Conservation (phyloP, 2,797 vertebrate species). For the Gymnopithys bicolor region DNA sequence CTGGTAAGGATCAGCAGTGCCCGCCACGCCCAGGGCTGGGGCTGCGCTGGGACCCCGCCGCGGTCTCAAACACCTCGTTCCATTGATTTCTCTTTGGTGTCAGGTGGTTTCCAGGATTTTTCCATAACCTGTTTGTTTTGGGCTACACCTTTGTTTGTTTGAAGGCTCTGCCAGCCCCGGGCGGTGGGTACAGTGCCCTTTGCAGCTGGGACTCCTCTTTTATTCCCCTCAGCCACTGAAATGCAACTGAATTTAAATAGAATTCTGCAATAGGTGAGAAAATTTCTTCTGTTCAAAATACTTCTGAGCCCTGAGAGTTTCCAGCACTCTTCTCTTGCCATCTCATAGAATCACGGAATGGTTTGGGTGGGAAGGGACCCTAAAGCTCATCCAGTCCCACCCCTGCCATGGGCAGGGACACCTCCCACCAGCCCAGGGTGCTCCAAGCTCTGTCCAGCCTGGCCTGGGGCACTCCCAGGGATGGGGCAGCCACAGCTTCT, state of each 20-base stretch:
- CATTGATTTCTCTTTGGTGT: not conserved
- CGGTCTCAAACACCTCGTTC: not conserved
- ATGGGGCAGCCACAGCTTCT: not conserved
- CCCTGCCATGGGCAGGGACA: not conserved
- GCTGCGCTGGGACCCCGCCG: fast-evolving
- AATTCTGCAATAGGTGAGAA: not conserved
- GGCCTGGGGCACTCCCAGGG: not conserved
- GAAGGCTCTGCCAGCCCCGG: not conserved
- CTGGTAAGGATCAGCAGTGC: too few species aligned
- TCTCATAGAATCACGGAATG: not conserved
- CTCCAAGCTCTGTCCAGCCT: not conserved
- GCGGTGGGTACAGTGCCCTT: not conserved
- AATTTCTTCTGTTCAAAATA: not conserved
- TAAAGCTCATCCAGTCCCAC: not conserved
- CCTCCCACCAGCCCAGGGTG: not conserved
- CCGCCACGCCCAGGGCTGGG: fast-evolving
- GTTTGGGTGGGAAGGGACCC: not conserved
- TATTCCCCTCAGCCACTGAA: not conserved
- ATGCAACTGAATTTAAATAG: not conserved
- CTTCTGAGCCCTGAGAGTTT: not conserved
- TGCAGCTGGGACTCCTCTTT: not conserved
- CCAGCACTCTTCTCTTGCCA: not conserved
- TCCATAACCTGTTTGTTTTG: not conserved
- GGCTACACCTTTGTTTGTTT: not conserved
- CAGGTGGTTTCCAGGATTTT: not conserved